These are phyloP conservation scores for Falcunculus frontatus DNA, from an alignment of 2,113 vertebrate genomes.

Conservation along the genomic window DNA sequence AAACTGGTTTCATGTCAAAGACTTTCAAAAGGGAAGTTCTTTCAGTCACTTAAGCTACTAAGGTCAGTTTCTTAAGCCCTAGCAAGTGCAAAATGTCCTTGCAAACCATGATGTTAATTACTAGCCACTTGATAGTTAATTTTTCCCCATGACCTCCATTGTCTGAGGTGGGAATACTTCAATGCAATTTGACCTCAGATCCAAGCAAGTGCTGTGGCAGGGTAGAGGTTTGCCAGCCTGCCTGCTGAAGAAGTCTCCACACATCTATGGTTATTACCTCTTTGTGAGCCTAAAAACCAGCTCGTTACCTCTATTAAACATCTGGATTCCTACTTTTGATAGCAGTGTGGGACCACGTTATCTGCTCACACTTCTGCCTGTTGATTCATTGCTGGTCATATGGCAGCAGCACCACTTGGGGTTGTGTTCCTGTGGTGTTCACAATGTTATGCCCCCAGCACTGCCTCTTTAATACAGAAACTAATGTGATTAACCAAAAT, in stretches of 20 bases:
- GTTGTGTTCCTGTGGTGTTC: not conserved
- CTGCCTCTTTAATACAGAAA: not conserved
- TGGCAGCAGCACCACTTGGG: no score
- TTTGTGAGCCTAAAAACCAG: not conserved
- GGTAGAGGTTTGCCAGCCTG: not conserved
- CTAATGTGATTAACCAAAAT: not conserved
- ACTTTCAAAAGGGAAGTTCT: not conserved
- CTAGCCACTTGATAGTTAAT: not conserved
- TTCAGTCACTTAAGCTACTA: not conserved
- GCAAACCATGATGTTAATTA: not conserved
- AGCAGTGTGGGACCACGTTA: not conserved
- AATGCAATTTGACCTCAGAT: not conserved
- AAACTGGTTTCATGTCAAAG: not conserved
- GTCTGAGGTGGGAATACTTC: not conserved
- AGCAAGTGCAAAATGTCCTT: not conserved
- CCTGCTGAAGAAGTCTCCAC: not conserved
- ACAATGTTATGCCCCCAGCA: not conserved
- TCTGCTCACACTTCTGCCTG: not conserved
- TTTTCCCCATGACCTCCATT: not conserved
- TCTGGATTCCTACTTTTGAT: not conserved
- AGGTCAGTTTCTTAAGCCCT: not conserved
- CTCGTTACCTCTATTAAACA: rapidly evolving
- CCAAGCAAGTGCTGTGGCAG: not conserved
- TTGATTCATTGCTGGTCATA: rapidly evolving
- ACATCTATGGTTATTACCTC: not conserved